These are phyloP conservation scores for Bombus haemorrhoidalis DNA, from an alignment of 1,140 invertebrate genomes.

Conservation along the genomic window DNA sequence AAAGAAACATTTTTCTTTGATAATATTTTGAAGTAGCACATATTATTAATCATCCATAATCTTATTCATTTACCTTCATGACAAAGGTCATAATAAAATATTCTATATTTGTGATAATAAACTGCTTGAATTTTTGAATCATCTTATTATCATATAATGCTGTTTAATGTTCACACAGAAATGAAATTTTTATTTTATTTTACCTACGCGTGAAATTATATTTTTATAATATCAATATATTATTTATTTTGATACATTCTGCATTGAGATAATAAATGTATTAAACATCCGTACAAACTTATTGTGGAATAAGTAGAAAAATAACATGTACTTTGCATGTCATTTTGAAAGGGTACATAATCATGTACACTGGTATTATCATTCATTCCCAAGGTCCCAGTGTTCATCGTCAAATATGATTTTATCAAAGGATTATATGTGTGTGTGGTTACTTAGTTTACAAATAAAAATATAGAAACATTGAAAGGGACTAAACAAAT, in stretches of 20 bases:
- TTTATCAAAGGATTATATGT: constrained; percentile 51
- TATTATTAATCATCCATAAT: constrained; percentile 1
- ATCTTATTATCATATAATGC: constrained; percentile 3
- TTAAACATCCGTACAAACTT: constrained; percentile 33
- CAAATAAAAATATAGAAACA: constrained; percentile 60
- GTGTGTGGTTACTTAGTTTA: constrained; percentile 33
- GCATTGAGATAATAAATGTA: constrained; percentile 45
- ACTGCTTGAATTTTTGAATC: constrained; percentile 18
- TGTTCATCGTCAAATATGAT: constrained; percentile 47
- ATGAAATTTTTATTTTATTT: constrained; percentile 45
- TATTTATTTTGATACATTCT: constrained; percentile 40
- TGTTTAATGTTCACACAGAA: constrained; percentile 6
- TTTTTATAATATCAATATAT: constrained; percentile 33
- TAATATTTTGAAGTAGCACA: constrained; percentile 4
- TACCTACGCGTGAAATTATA: constrained; percentile 17
- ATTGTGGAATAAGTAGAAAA: constrained; percentile 68
- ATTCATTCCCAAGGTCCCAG: constrained; percentile 58
- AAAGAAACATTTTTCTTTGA: not conserved
- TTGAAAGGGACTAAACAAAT: constrained; percentile 58
- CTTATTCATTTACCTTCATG: not conserved
- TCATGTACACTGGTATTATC: constrained; percentile 51
- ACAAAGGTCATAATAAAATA: not conserved
- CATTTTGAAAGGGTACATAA: constrained; percentile 44
- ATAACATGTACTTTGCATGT: constrained; percentile 51
- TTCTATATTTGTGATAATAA: constrained; percentile 18